These are phyloP conservation scores for Melanophora roralis DNA, from an alignment of 2,888 invertebrate species.

Conservation along the genomic window DNA sequence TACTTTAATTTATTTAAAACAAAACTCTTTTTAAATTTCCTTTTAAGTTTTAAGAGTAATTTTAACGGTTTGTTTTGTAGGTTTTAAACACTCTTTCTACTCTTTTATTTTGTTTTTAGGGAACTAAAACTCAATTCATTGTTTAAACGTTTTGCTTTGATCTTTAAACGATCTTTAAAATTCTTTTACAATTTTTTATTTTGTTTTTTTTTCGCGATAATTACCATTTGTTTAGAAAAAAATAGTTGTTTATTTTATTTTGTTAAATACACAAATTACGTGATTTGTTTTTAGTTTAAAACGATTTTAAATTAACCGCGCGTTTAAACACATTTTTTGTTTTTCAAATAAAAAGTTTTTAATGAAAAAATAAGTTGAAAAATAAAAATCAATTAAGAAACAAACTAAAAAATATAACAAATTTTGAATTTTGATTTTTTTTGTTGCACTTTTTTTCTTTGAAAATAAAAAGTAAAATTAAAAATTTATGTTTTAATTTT, in stretches of 20 bases:
- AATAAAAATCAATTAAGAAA: conserved; percentile 61
- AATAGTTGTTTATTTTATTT: not conserved
- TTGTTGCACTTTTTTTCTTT: conserved; percentile 58
- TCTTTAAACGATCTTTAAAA: conserved; percentile 41
- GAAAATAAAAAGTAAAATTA: conserved; percentile 57
- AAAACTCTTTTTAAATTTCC: not conserved
- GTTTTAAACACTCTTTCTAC: conserved; percentile 4
- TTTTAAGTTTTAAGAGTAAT: not conserved
- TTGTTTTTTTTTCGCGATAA: conserved; percentile 2
- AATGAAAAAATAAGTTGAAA: conserved; percentile 30
- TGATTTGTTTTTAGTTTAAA: conserved; percentile 10
- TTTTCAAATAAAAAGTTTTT: conserved; percentile 43
- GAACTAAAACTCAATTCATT: conserved; percentile 20
- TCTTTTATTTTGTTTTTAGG: conserved; percentile 39
- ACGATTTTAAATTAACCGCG: conserved; percentile 47
- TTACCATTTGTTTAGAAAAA: conserved; percentile 30
- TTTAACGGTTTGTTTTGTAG: not conserved
- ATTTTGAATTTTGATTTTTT: conserved; percentile 71
- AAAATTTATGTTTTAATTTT: conserved; percentile 51
- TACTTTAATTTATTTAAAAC: not conserved
- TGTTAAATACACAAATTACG: conserved; percentile 15
- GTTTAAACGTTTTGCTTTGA: too few relatives aligned
- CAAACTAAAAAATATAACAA: conserved; percentile 55
- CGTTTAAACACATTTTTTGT: conserved; percentile 41
- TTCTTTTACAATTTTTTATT: conserved; percentile 14